Evolutionary conservation across 2,797 vertebrate genomes (phyloP).

Genomic region (Smutsia temminckii): DNA sequence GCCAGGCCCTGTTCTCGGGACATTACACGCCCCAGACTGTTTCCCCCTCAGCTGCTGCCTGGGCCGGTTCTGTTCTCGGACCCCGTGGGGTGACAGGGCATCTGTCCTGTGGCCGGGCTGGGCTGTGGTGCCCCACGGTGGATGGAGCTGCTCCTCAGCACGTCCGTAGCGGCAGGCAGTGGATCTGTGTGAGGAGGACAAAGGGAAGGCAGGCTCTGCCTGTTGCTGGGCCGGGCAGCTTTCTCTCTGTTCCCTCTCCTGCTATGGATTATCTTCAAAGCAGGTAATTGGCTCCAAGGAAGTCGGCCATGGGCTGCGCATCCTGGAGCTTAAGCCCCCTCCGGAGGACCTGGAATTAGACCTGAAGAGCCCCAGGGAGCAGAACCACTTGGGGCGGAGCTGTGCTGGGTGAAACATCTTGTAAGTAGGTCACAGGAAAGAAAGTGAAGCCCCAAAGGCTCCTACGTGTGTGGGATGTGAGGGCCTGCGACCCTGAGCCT

Average conservation of each 20-base stretch:
- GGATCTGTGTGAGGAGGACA: not conserved
- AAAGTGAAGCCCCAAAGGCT: not conserved
- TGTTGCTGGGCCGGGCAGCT: rapidly evolving
- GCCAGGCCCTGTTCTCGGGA: not conserved
- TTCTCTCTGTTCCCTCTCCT: not conserved
- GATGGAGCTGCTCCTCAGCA: not conserved
- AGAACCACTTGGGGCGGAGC: not conserved
- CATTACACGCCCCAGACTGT: rapidly evolving
- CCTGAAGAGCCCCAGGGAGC: not conserved
- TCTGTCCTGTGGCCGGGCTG: not conserved
- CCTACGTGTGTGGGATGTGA: not conserved
- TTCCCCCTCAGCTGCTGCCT: not conserved
- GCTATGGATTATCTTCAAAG: constrained; percentile 16
- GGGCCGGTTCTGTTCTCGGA: not conserved
- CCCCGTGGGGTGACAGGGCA: rapidly evolving
- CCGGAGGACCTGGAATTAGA: not conserved
- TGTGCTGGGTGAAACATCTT: not conserved
- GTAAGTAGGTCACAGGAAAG: constrained; percentile 58
- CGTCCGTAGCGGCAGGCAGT: rapidly evolving
- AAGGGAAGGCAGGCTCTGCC: not conserved
- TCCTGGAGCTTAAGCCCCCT: not conserved
- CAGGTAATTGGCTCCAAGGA: not conserved
- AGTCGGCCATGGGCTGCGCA: not conserved
- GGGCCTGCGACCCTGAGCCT: not conserved
- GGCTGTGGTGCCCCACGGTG: not conserved